phyloP scores from a whole-genome alignment of 1,140 invertebrate genomes.

The Melanaphis sacchari region DNA sequence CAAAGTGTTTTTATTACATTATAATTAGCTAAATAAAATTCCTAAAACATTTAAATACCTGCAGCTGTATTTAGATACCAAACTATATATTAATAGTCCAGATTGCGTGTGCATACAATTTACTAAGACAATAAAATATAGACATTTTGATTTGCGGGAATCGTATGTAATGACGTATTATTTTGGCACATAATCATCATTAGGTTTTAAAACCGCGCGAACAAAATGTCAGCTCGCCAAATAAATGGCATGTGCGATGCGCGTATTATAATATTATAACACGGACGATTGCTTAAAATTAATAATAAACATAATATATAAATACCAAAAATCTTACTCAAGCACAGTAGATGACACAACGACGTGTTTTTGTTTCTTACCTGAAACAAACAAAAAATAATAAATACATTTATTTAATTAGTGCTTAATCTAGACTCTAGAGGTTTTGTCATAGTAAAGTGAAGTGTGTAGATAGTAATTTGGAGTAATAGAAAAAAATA shows the following conservation, averaged over 20 bases:
- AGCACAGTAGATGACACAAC: neutral
- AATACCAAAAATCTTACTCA: constrained; percentile 7
- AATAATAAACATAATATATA: constrained; percentile 9
- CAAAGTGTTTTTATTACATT: neutral
- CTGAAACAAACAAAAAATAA: constrained; percentile 28
- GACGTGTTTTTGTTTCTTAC: neutral
- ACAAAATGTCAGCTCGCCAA: neutral
- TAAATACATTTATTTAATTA: neutral
- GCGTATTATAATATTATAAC: neutral
- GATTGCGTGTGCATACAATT: neutral
- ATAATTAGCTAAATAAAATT: neutral
- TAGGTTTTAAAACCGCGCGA: neutral
- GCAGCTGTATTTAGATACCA: neutral
- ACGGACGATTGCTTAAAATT: neutral
- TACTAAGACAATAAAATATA: neutral
- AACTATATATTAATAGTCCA: neutral
- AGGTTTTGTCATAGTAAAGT: neutral
- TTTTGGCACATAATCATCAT: neutral
- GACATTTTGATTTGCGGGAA: neutral
- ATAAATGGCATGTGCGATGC: neutral
- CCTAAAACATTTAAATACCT: neutral
- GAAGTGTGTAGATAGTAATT: neutral
- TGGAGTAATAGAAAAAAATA: no score
- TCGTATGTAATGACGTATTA: neutral
- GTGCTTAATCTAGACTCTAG: neutral